Evolutionary conservation across 2,113 vertebrate species (phyloP), one percentile per base, ranked within the genome.

Genomic region (Rhinopithecus roxellana): DNA sequence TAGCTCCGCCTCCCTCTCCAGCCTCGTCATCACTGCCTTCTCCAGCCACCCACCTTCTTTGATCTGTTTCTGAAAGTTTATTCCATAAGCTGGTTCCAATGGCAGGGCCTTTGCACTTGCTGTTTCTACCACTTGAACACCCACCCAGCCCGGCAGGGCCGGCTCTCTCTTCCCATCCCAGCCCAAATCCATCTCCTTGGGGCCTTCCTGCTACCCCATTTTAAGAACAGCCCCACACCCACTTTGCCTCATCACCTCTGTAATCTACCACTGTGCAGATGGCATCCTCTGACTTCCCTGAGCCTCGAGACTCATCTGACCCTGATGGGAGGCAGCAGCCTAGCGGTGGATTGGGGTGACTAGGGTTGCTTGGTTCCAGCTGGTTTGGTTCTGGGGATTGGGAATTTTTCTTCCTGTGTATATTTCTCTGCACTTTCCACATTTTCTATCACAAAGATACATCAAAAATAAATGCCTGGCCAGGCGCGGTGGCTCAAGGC

Each of bases 281-380:
- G 45, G 35, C n/a, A 14, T 5, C 43, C 6, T 8, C 16, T 6
- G 13, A 30, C 27, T 64, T 64, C 12, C 12, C 27, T 64, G 12
- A 64, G 61, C 27, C 27, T 64, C 5, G 8, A 23, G 32, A 55
- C 11, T n/a, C 81, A 3, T 55, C 48, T 27, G 43, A 27, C 6
- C 2, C 14, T 3, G 45, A 22, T 6, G 8, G 45, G 16, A 43
- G 12, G 64, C 45, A 16, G 88, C 2, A 5, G 72, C 52, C 0
- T 5, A 30, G 0, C 0, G 0, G 32, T 0, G 35, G 57, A 1
- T 1, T 5, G 0, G 0, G 6, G 32, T 17, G 69, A 1, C 0
- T 5, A 0, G 0, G 6, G 16, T 17, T 35, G 16, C 67, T 6
- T 38, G 64, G 32, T 16, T 27, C 30, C 52, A 27, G n/a, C 30